Conservation (phyloP, 2,797 vertebrate species). For the Gephyroberyx darwinii region DNA sequence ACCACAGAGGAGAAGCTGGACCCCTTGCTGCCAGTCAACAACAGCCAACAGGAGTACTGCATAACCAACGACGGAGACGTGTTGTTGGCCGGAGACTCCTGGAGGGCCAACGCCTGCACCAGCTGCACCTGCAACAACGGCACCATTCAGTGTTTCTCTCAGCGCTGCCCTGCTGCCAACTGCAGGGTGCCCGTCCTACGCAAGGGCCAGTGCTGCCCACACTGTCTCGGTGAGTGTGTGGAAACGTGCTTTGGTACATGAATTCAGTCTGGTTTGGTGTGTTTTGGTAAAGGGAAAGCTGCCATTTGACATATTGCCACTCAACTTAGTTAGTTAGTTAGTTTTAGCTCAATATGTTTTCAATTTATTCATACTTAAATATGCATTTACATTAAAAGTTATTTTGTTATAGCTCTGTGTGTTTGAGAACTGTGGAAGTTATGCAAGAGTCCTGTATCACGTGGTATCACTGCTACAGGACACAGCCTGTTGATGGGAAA, state of each 20-base stretch:
- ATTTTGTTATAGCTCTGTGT: background rate
- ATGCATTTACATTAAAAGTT: too few species aligned
- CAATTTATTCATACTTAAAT: background rate
- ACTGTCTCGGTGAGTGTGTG: conserved; percentile 82
- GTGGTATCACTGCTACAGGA: conserved; percentile 31
- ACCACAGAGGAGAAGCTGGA: conserved; percentile 74
- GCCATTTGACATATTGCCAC: background rate
- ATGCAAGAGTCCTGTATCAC: background rate
- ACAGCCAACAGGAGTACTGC: conserved; percentile 82
- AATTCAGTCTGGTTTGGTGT: background rate
- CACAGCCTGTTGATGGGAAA: conserved; percentile 49
- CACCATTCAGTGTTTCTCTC: conserved; percentile 85
- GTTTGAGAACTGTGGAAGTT: background rate
- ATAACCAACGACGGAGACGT: conserved; percentile 81
- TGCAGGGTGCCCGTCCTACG: conserved; percentile 85
- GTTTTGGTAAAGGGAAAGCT: conserved; percentile 8
- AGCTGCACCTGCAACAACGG: conserved; percentile 86
- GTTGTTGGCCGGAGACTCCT: conserved; percentile 82
- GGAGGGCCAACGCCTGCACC: conserved; percentile 85
- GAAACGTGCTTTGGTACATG: background rate
- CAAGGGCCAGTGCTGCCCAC: conserved; percentile 88
- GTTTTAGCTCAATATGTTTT: background rate
- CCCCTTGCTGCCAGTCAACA: conserved; percentile 78
- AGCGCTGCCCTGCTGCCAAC: conserved; percentile 79
- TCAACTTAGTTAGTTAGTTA: background rate